phyloP scores from a whole-genome alignment of 2,888 invertebrate genomes.

The Mesorhabditis spiculigera region DNA sequence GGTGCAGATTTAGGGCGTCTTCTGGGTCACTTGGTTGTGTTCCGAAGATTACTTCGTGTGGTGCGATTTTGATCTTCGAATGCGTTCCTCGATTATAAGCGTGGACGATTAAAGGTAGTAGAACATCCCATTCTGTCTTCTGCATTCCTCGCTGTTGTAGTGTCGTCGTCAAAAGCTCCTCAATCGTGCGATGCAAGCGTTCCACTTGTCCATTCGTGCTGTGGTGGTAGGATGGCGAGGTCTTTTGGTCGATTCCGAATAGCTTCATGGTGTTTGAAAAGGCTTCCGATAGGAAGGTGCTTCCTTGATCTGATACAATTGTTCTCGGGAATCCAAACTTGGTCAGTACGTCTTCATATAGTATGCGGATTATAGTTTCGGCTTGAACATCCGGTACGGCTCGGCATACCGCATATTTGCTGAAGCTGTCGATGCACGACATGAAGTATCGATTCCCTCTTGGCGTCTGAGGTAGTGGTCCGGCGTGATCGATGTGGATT shows the following conservation, averaged over 20 bases:
- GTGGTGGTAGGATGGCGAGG: constrained; percentile 12
- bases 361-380: neutral
- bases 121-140: constrained; percentile 13
- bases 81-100: constrained; percentile 9
- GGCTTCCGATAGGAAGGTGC: constrained; percentile 12
- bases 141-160: neutral
- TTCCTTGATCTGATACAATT: constrained; percentile 19
- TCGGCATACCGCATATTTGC: constrained; percentile 14
- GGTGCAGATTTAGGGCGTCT: neutral
- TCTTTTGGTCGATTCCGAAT: constrained; percentile 3
- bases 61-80: constrained; percentile 6
- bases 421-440: constrained; percentile 12
- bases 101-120: constrained; percentile 8
- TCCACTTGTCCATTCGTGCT: constrained; percentile 12
- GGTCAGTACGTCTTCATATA: constrained; percentile 10
- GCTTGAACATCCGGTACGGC: constrained; percentile 12
- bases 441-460: constrained; percentile 17
- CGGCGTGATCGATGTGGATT: constrained; percentile 19
- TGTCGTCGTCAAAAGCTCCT: constrained; percentile 8
- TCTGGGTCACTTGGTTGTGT: neutral
- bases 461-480: constrained; percentile 17
- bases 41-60: constrained; percentile 1
- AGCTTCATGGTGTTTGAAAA: constrained; percentile 10
- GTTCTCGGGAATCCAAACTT: constrained; percentile 13
- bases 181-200: constrained; percentile 13